A percentile compares a stretch with the other conserved stretches of the same genome.
phyloP scores from a whole-genome alignment of 1,140 invertebrate genomes.

The Ceratosolen fusciceps region DNA sequence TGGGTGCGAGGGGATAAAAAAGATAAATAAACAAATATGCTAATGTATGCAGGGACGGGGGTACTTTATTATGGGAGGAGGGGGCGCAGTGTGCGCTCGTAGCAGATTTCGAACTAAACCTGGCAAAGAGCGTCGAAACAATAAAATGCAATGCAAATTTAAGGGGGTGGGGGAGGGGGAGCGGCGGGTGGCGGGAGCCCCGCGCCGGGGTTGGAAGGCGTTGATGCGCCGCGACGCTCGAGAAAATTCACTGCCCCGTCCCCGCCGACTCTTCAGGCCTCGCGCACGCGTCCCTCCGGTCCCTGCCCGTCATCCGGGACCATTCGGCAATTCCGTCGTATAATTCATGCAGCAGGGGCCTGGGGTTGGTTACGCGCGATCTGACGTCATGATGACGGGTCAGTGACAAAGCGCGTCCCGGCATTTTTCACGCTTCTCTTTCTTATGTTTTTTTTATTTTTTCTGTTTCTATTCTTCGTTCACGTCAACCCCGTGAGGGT shows the following conservation, averaged over 20 bases:
- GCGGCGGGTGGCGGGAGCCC: too few species aligned
- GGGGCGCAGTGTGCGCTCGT: too few species aligned
- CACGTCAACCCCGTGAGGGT: too few species aligned
- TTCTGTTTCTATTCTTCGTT: too few species aligned
- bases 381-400: constrained; percentile 23
- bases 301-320: too few species aligned
- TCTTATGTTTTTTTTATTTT: too few species aligned
- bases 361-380: not conserved
- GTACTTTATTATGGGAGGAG: too few species aligned
- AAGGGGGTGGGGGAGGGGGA: not conserved
- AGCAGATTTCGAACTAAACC: constrained; percentile 2
- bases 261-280: not conserved
- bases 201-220: too few species aligned
- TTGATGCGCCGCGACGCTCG: not conserved
- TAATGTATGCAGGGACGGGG: not conserved
- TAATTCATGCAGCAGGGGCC: constrained; percentile 33
- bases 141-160: constrained; percentile 10
- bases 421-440: constrained; percentile 6
- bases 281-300: not conserved
- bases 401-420: not conserved
- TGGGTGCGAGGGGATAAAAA: not conserved
- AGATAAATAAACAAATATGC: not conserved
- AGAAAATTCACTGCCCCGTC: not conserved
- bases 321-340: constrained; percentile 12
- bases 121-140: not conserved